phyloP scores from a whole-genome alignment of 2,113 vertebrate species.

The Elephas maximus region DNA sequence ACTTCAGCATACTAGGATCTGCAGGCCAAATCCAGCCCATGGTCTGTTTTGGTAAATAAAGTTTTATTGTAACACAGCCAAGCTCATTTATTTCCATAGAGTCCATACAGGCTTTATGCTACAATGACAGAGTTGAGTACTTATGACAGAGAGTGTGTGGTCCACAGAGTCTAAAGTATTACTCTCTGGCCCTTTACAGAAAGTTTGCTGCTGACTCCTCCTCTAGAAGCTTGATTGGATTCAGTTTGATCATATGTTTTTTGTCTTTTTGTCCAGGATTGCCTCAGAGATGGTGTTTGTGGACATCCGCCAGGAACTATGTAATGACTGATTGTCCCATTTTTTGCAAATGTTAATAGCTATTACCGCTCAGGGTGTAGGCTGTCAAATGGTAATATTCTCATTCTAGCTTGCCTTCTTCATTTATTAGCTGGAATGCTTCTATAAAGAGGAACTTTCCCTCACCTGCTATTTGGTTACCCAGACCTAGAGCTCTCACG shows the following conservation, averaged over 20 bases:
- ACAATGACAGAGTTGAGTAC: too few species aligned
- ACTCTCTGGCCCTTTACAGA: neutral
- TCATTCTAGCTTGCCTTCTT: neutral
- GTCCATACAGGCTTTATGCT: neutral
- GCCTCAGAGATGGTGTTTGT: neutral
- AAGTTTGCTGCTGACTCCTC: neutral
- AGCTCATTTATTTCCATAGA: neutral
- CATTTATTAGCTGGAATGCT: neutral
- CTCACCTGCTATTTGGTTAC: neutral
- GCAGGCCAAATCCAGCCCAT: neutral
- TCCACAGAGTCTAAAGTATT: neutral
- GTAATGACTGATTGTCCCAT: neutral
- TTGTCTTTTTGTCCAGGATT: neutral
- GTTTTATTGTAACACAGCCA: neutral
- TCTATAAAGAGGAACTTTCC: neutral
- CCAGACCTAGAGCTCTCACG: neutral
- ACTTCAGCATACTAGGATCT: neutral
- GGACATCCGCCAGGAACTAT: neutral
- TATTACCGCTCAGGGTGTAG: neutral
- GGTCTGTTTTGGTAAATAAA: neutral
- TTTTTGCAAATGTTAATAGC: neutral
- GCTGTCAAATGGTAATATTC: neutral
- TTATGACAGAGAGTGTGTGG: neutral
- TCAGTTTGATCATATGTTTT: neutral
- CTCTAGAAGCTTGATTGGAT: neutral